phyloP scores from a whole-genome alignment of 2,797 vertebrate species.

The Ciconia nigra region DNA sequence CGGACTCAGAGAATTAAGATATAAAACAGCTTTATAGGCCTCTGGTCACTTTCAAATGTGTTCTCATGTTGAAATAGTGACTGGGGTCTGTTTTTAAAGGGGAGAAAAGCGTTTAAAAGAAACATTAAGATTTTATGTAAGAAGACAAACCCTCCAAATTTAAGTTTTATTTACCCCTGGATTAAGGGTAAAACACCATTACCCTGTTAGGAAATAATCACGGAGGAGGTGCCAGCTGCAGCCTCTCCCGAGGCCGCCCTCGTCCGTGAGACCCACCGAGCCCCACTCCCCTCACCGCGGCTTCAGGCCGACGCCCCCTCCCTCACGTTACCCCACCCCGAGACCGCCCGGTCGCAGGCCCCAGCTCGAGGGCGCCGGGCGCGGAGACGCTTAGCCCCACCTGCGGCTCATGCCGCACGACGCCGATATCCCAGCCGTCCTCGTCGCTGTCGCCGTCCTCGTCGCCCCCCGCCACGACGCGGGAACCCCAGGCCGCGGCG shows the following conservation, averaged over 20 bases:
- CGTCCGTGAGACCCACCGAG: rapidly evolving
- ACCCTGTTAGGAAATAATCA: rapidly evolving
- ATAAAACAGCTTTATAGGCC: background rate
- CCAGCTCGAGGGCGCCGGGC: background rate
- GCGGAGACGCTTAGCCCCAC: background rate
- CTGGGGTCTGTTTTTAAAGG: rapidly evolving
- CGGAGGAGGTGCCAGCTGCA: background rate
- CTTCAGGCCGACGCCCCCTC: background rate
- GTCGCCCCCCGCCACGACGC: background rate
- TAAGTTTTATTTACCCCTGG: background rate
- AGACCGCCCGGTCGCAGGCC: background rate
- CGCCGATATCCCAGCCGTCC: background rate
- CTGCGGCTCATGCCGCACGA: background rate
- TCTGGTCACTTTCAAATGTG: rapidly evolving
- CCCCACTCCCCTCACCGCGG: background rate
- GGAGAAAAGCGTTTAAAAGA: background rate
- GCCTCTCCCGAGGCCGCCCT: background rate
- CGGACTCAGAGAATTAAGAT: background rate
- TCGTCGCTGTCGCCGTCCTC: background rate
- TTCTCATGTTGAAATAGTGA: background rate
- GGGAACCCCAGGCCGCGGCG: rapidly evolving
- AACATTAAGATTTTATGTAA: rapidly evolving
- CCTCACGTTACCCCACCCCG: background rate
- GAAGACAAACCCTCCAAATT: rapidly evolving
- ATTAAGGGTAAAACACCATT: rapidly evolving